These are phyloP conservation scores for Tragelaphus strepsiceros DNA, from an alignment of 2,113 vertebrate species.

Conservation along the genomic window DNA sequence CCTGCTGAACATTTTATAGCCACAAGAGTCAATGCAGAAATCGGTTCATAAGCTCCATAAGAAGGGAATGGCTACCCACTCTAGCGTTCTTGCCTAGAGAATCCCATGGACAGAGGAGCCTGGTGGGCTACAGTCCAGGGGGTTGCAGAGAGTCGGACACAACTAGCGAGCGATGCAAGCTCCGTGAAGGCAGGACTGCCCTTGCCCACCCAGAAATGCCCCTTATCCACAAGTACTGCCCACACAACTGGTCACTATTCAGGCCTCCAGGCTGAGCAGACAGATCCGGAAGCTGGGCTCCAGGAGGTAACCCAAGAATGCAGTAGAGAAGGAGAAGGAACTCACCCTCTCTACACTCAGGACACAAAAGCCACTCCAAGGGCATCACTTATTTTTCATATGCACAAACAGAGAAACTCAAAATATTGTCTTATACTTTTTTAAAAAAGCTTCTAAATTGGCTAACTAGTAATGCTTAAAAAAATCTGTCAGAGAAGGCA, in stretches of 20 bases:
- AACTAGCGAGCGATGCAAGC: neutral
- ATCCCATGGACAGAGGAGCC: neutral
- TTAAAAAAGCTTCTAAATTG: neutral
- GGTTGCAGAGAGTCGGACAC: neutral
- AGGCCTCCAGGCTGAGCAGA: neutral
- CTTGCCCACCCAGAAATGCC: neutral
- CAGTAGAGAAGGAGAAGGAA: neutral
- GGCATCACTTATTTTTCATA: neutral
- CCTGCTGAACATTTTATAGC: neutral
- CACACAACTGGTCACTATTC: neutral
- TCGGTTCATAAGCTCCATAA: neutral
- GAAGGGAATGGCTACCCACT: neutral
- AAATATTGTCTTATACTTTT: neutral
- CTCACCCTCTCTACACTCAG: neutral
- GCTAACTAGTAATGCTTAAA: neutral
- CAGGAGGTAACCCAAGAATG: neutral
- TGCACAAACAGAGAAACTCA: neutral
- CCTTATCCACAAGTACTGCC: neutral
- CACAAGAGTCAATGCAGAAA: rapidly evolving
- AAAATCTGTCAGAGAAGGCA: no score
- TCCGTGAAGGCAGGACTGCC: neutral
- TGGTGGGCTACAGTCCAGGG: neutral
- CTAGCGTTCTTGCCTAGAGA: neutral
- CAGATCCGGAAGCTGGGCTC: rapidly evolving
- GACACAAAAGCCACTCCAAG: neutral